Percentiles rank a stretch among this genome's conserved stretches.
phyloP scores from a whole-genome alignment of 53 echinoderm and acorn worm species.

The Arbacia lixula region DNA sequence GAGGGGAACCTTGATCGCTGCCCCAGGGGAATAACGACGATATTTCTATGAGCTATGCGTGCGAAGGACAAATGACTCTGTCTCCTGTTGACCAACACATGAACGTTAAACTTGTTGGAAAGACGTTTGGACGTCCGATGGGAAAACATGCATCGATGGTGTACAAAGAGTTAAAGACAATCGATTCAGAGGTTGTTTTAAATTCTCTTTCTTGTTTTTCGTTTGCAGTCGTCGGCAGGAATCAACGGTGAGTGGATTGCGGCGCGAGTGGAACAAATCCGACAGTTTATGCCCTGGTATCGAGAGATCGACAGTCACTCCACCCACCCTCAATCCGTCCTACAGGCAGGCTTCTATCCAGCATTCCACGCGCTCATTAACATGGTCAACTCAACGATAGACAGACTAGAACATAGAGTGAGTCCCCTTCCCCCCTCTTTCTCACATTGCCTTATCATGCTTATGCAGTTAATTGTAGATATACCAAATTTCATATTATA shows the following conservation, averaged over 20 bases:
- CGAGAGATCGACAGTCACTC: slow-evolving; percentile 16
- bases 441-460: not conserved
- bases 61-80: too few species aligned
- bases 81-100: too few species aligned
- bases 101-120: not conserved
- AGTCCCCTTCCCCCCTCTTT: not conserved
- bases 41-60: too few species aligned
- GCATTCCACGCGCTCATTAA: slow-evolving; percentile 24
- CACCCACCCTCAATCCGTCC: not conserved
- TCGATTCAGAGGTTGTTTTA: not conserved
- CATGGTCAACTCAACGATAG: slow-evolving; percentile 44
- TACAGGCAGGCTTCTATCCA: slow-evolving; percentile 12
- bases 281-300: slow-evolving; percentile 47
- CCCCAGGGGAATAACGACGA: too few species aligned
- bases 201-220: not conserved
- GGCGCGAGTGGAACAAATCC: slow-evolving; percentile 40
- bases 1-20: too few species aligned
- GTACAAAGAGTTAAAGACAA: not conserved
- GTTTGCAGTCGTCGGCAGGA: not conserved
- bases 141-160: not conserved
- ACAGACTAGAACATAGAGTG: slow-evolving; percentile 41
- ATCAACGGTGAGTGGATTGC: slow-evolving; percentile 48
- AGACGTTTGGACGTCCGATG: not conserved
- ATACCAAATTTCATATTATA: too few species aligned
- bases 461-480: not conserved